Conservation (phyloP, 2,797 vertebrate species). For the Anomalospiza imberbis region DNA sequence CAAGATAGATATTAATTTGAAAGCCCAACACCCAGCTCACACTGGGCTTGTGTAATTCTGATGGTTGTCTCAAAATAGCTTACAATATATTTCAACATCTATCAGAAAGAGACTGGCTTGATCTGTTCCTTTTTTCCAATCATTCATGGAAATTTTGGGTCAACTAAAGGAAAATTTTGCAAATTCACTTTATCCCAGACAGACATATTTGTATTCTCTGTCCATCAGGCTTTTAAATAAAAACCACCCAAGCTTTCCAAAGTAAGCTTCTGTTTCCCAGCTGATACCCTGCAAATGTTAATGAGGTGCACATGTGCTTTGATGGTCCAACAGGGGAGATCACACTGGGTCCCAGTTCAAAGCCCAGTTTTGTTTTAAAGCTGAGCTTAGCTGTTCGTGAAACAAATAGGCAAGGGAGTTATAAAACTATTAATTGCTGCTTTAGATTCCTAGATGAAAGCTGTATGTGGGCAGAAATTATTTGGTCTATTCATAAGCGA, state of each 20-base stretch:
- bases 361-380: background rate
- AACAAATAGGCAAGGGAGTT: background rate
- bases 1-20: background rate
- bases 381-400: background rate
- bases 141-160: background rate
- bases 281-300: background rate
- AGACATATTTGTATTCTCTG: background rate
- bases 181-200: background rate
- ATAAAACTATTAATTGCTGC: constrained; percentile 27
- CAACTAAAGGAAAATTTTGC: background rate
- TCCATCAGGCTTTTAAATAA: background rate
- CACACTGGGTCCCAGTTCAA: background rate
- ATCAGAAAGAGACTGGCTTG: background rate
- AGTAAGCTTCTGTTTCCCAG: background rate
- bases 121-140: background rate
- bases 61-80: constrained; percentile 7
- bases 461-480: constrained; percentile 11
- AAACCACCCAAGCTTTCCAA: background rate
- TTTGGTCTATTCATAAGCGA: background rate
- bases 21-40: background rate
- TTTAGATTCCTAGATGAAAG: constrained; percentile 5
- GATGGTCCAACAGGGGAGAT: background rate
- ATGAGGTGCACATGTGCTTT: accelerated
- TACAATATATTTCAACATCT: background rate
- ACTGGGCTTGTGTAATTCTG: constrained; percentile 21